Conservation (phyloP, 2,113 vertebrate genomes). For the Ailuropoda melanoleuca region DNA sequence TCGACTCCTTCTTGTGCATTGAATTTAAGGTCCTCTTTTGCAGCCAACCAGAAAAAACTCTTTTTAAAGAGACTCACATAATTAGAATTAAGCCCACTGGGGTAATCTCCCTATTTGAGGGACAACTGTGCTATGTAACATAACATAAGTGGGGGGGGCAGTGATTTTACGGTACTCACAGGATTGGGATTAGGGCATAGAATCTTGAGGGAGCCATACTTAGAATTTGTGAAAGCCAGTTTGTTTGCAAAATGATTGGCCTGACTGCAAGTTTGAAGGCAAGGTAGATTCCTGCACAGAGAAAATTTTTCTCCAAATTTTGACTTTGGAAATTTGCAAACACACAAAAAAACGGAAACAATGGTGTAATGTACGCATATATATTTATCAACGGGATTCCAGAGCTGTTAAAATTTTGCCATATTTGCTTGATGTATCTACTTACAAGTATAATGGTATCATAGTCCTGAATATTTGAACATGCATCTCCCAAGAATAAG, state of each 20-base stretch:
- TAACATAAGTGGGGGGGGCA: not conserved
- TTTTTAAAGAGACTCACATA: not conserved
- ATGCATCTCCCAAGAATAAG: not conserved
- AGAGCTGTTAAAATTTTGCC: not conserved
- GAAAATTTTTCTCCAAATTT: not conserved
- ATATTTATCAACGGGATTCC: not conserved
- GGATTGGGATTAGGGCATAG: not conserved
- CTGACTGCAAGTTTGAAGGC: not conserved
- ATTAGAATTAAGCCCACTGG: not conserved
- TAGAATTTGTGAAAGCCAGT: conserved; percentile 23
- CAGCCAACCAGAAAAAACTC: not conserved
- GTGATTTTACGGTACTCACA: not conserved
- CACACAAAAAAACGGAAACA: conserved; percentile 7
- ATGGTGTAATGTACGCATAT: not conserved
- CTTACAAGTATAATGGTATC: not conserved
- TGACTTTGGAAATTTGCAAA: conserved; percentile 29
- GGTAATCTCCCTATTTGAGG: conserved; percentile 15
- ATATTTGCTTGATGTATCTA: not conserved
- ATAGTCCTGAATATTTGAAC: not conserved
- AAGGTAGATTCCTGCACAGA: not conserved
- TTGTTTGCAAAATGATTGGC: not conserved
- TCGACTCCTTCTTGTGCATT: not conserved
- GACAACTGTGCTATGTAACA: not conserved
- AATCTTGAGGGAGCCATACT: not conserved
- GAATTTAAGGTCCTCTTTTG: not conserved